A percentile compares a stretch with the other conserved stretches of the same genome.
phyloP scores from a whole-genome alignment of 2,888 invertebrate species.

The Hofmannophila pseudospretella region DNA sequence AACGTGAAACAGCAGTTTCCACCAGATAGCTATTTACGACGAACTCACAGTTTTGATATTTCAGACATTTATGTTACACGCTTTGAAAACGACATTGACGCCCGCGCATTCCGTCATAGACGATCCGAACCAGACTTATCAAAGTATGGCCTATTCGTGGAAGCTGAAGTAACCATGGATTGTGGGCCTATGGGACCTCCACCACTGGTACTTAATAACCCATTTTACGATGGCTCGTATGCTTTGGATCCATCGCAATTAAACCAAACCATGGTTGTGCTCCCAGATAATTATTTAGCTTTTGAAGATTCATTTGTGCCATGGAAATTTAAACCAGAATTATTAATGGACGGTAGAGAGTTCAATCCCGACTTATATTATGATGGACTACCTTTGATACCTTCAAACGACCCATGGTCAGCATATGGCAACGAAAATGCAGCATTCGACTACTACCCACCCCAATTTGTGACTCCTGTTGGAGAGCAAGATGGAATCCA shows the following conservation, averaged over 20 bases:
- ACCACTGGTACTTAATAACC: slow-evolving; percentile 68
- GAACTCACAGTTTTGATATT: slow-evolving; percentile 68
- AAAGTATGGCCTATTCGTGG: slow-evolving; percentile 58
- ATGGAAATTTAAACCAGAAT: slow-evolving; percentile 63
- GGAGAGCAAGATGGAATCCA: slow-evolving; percentile 47
- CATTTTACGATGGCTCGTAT: slow-evolving; percentile 68
- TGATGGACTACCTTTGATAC: slow-evolving; percentile 58
- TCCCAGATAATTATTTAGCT: slow-evolving; percentile 72
- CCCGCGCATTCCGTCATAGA: slow-evolving; percentile 39
- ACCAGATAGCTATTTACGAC: slow-evolving; percentile 45
- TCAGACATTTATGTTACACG: slow-evolving; percentile 53
- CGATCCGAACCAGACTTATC: slow-evolving; percentile 69
- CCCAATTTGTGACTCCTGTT: slow-evolving; percentile 49
- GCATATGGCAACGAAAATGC: slow-evolving; percentile 51
- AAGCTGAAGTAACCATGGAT: slow-evolving; percentile 58
- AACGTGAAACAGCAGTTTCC: slow-evolving; percentile 36
- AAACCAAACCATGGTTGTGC: slow-evolving; percentile 51
- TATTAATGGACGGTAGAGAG: slow-evolving; percentile 42
- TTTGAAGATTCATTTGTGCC: slow-evolving; percentile 74
- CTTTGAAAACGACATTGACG: slow-evolving; percentile 40
- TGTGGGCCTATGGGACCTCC: slow-evolving; percentile 48
- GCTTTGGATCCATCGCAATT: slow-evolving; percentile 49
- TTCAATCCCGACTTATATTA: slow-evolving; percentile 53
- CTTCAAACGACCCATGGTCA: slow-evolving; percentile 68
- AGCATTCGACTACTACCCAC: slow-evolving; percentile 56